Percentiles rank a stretch among this genome's conserved stretches.
Conservation (phyloP, 1,140 invertebrate genomes). For the Eufriesea mexicana region DNA sequence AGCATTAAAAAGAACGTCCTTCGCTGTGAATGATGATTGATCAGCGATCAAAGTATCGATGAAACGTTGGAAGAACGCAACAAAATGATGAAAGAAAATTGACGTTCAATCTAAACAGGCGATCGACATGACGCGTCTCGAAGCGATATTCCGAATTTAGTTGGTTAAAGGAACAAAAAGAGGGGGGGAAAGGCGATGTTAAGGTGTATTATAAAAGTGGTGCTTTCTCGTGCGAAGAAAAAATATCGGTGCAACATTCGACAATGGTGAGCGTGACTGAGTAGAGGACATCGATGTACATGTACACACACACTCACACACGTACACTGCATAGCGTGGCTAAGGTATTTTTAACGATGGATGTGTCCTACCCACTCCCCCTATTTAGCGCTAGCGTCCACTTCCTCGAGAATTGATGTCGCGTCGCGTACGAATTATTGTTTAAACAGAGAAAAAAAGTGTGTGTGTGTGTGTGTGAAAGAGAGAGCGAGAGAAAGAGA, state of each 20-base stretch:
- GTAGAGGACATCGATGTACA: slow-evolving; percentile 43
- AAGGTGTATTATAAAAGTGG: slow-evolving; percentile 73
- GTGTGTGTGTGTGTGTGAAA: too few relatives aligned
- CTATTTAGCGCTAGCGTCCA: slow-evolving; percentile 51
- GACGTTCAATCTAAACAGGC: not conserved
- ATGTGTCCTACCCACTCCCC: slow-evolving; percentile 64
- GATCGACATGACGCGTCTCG: slow-evolving; percentile 40
- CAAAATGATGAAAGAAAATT: not conserved
- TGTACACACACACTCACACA: slow-evolving; percentile 9
- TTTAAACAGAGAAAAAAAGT: not conserved
- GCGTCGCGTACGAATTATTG: slow-evolving; percentile 19
- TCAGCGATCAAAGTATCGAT: slow-evolving; percentile 7
- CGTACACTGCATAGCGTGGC: slow-evolving; percentile 53
- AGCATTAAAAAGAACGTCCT: not conserved
- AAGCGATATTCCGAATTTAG: slow-evolving; percentile 57
- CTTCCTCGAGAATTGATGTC: slow-evolving; percentile 47
- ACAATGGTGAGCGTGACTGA: slow-evolving; percentile 49
- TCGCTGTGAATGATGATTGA: not conserved
- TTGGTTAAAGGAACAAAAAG: not conserved
- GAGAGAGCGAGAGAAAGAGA: not conserved
- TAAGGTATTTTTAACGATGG: slow-evolving; percentile 74
- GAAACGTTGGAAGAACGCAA: not conserved
- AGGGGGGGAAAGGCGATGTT: not conserved
- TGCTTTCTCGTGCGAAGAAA: slow-evolving; percentile 70
- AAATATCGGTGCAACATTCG: slow-evolving; percentile 40